Conservation (phyloP, 2,888 invertebrate genomes). For the Scrobipalpa costella region DNA sequence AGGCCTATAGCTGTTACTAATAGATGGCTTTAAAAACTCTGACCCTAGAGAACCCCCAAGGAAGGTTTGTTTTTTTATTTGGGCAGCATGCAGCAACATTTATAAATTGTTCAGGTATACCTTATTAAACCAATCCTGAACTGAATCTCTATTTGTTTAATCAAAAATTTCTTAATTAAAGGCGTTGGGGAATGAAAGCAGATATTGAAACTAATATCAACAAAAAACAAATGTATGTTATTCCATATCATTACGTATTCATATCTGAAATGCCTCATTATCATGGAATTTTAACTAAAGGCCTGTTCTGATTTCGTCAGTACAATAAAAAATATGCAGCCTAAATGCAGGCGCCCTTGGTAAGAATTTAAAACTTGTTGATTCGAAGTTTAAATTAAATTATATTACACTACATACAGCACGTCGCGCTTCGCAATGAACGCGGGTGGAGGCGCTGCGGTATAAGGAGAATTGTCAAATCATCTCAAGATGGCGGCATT, state of each 20-base stretch:
- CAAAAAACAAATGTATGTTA: neutral
- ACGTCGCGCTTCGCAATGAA: no score
- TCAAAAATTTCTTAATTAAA: neutral
- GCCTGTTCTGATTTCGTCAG: conserved; percentile 14
- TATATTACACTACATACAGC: neutral
- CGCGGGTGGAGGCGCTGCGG: no score
- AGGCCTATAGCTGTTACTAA: no score
- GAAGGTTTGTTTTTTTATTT: no score
- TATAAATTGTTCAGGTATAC: no score
- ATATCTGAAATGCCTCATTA: conserved; percentile 6
- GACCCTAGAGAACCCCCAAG: no score
- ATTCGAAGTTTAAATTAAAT: neutral
- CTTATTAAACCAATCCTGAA: no score
- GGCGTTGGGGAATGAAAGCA: neutral
- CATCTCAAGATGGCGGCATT: no score
- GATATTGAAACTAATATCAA: neutral
- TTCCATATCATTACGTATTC: conserved; percentile 2
- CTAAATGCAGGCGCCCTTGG: conserved; percentile 16
- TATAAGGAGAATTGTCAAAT: no score
- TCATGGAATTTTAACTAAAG: conserved; percentile 2
- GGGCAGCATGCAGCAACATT: no score
- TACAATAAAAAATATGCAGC: neutral
- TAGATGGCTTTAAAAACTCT: no score
- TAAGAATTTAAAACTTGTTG: conserved; percentile 6
- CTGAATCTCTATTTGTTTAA: no score